Base-by-base conservation (phyloP, 2,113 vertebrate genomes). In the Procavia capensis region DNA sequence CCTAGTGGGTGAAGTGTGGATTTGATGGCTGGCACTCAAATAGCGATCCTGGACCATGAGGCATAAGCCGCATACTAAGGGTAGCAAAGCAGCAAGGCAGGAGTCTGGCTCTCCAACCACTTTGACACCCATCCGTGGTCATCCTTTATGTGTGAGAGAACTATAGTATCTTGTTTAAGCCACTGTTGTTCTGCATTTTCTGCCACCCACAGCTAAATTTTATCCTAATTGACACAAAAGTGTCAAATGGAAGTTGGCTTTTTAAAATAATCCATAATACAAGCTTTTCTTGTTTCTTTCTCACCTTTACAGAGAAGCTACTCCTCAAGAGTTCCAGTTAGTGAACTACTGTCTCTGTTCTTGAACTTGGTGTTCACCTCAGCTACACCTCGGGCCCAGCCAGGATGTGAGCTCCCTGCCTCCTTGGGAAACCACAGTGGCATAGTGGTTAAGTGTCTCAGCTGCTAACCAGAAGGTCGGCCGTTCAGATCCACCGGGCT, bases 321-420 rank as follows among this genome's bases (percentile, higher is more conserved):
- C n/a, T 85, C 4, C 31, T 3, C 2, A 16, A 66, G 86, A 36
- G 39, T 6, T 19, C 59, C 41, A 4, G 31, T 11, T 24, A 34
- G 16, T 2, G 1, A 29, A 22, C 7, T 5, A 29, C 45, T 0
- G 13, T 7, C 6, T 57, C 11, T 39, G 54, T 76, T 68, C 81
- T 39, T 4, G 54, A 34, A 25, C 2, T 24, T 25, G 39, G n/a
- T 0, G 61, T 27, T n/a, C 16, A 3, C 41, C 0, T 0, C 10
- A 9, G 70, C 29, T 6, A 0, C 24, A 0, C 19, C 34, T 47
- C 1, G 11, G 64, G 54, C 82, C 78, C 86, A 8, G 17, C 59
- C 41, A 0, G 11, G 0, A 9, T 3, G 17, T 27, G 39, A 1
- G 10, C 43, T 0, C 34, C 0, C 85, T n/a, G n/a, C n/a, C n/a